A percentile compares a stretch with the other conserved stretches of the same genome.
These are phyloP conservation scores for Picus viridis DNA, from an alignment of 2,797 vertebrate species.

Conservation along the genomic window DNA sequence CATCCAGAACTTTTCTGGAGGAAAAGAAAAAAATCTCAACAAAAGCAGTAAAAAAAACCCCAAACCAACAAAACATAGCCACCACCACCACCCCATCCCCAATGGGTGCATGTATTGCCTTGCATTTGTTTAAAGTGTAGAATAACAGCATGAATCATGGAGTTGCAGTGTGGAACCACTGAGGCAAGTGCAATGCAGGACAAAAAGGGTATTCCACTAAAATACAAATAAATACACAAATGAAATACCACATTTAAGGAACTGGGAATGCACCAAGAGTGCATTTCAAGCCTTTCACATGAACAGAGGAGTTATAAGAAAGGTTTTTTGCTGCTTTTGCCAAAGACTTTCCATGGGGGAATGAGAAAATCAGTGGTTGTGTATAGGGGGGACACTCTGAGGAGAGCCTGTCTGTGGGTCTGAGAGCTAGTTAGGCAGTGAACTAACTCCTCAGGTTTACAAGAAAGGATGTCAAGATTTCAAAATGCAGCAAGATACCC, in stretches of 20 bases:
- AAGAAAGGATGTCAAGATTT: too few species aligned
- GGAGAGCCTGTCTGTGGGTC: too few species aligned
- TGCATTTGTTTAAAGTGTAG: not conserved
- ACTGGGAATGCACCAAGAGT: not conserved
- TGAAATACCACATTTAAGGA: not conserved
- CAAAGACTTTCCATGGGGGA: not conserved
- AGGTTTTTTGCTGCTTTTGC: not conserved
- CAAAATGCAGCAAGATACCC: too few species aligned
- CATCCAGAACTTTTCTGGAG: not conserved
- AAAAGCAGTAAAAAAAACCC: not conserved
- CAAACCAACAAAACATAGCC: too few species aligned
- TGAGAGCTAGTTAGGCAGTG: not conserved
- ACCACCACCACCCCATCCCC: too few species aligned
- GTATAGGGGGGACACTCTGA: not conserved
- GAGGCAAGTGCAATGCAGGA: not conserved
- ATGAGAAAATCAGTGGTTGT: not conserved
- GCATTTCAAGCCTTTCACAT: not conserved
- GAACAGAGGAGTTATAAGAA: not conserved
- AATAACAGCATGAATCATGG: not conserved
- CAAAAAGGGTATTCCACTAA: not conserved
- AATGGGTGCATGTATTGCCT: not conserved
- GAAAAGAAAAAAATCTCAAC: not conserved
- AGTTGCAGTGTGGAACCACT: not conserved
- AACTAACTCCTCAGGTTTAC: not conserved
- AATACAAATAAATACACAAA: not conserved